These are phyloP conservation scores for Varroa destructor DNA, from an alignment of 1,140 invertebrate genomes.

Conservation along the genomic window DNA sequence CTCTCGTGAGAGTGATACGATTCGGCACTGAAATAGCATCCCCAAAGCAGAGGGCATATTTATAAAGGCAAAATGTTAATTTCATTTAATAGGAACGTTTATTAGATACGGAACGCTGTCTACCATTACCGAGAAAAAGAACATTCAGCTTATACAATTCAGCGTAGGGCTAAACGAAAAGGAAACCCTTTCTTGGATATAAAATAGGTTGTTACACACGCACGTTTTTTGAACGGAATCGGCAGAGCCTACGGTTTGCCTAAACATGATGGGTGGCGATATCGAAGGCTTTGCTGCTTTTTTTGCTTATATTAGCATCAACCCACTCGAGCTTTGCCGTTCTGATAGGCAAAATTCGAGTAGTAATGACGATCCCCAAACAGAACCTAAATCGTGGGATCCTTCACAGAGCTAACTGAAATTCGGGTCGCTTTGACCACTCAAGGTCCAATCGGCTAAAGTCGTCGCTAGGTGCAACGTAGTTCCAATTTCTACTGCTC, in stretches of 20 bases:
- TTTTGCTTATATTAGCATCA: too few species aligned
- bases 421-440: neutral
- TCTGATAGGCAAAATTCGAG: neutral
- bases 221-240: too few species aligned
- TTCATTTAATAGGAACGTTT: neutral
- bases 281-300: too few species aligned
- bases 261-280: too few species aligned
- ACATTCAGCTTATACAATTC: slow-evolving; percentile 19
- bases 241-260: too few species aligned
- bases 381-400: too few species aligned
- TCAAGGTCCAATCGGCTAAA: neutral
- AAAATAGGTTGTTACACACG: neutral
- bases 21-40: slow-evolving; percentile 54
- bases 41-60: slow-evolving; percentile 28
- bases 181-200: neutral
- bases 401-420: neutral
- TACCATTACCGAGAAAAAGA: neutral
- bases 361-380: slow-evolving; percentile 28
- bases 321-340: too few species aligned
- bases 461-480: too few species aligned
- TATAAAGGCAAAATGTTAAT: neutral
- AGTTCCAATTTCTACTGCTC: too few species aligned
- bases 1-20: slow-evolving; percentile 78
- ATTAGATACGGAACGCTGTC: slow-evolving; percentile 16
- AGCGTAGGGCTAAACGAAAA: neutral